phyloP scores from a whole-genome alignment of 2,888 invertebrate species.

The Ommatoiulus sabulosus region DNA sequence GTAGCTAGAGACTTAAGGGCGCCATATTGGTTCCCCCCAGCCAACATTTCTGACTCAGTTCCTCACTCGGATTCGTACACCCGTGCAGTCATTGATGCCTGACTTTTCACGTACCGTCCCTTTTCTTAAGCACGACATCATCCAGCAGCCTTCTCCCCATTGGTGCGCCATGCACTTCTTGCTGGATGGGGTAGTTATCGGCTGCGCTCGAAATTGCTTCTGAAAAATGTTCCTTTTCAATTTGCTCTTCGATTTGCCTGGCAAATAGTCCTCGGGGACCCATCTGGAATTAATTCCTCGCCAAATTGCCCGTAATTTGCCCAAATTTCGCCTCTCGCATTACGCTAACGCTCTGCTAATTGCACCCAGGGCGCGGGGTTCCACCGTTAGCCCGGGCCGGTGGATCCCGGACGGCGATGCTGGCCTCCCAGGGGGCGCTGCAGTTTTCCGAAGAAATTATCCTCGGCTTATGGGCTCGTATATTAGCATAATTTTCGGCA shows the following conservation, averaged over 20 bases:
- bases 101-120: neutral
- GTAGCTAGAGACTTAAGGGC: too few relatives aligned
- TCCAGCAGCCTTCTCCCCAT: neutral
- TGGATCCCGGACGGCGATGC: neutral
- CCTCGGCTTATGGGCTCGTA: neutral
- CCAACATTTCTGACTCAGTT: too few relatives aligned
- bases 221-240: constrained; percentile 40
- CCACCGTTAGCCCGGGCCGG: neutral
- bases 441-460: constrained; percentile 29
- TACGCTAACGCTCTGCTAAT: constrained; percentile 50
- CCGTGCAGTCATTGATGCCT: too few relatives aligned
- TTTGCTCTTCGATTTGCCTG: constrained; percentile 27
- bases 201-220: constrained; percentile 10
- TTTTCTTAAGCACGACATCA: neutral
- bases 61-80: too few relatives aligned
- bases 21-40: too few relatives aligned
- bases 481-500: constrained; percentile 48
- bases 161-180: neutral
- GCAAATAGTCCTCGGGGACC: constrained; percentile 52
- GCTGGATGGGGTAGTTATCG: constrained; percentile 25
- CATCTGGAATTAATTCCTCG: constrained; percentile 55
- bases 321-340: constrained; percentile 54
- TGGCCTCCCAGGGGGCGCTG: neutral
- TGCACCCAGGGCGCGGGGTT: constrained; percentile 50
- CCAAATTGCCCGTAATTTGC: constrained; percentile 55